These are phyloP conservation scores for Zosterops hypoxanthus DNA, from an alignment of 2,113 vertebrate species.

Conservation along the genomic window DNA sequence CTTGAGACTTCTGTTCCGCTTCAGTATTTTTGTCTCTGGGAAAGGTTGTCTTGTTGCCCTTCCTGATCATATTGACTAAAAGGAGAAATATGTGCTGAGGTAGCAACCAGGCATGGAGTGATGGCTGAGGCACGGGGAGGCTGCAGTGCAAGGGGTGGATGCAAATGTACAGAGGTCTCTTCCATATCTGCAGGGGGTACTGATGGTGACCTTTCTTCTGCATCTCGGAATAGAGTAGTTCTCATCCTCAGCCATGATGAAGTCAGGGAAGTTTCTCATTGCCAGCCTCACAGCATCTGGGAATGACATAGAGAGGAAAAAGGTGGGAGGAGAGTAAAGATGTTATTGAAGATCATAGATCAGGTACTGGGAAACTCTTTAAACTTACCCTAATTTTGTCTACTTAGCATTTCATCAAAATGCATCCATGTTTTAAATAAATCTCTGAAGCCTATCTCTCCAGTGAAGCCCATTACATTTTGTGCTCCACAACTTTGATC, in stretches of 20 bases:
- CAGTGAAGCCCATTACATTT: slow-evolving; percentile 6
- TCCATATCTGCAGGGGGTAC: rapidly evolving
- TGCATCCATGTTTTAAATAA: slow-evolving; percentile 4
- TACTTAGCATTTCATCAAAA: slow-evolving; percentile 54
- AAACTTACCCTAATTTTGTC: slow-evolving; percentile 14
- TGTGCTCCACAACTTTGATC: slow-evolving; percentile 58
- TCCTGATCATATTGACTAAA: not conserved
- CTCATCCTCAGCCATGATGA: rapidly evolving
- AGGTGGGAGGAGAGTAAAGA: not conserved
- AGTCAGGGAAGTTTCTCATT: not conserved
- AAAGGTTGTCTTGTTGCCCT: not conserved
- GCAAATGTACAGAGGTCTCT: not conserved
- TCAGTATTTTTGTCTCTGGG: not conserved
- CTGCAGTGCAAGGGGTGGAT: rapidly evolving
- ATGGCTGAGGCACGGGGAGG: rapidly evolving
- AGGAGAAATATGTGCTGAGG: not conserved
- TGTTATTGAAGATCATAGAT: not conserved
- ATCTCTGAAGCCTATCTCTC: slow-evolving; percentile 2
- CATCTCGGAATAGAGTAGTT: rapidly evolving
- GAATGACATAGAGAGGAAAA: not conserved
- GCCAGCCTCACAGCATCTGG: not conserved
- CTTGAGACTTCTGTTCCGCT: not conserved
- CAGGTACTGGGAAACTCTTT: not conserved
- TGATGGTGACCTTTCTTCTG: not conserved
- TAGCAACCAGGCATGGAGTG: rapidly evolving